Evolutionary conservation across 2,113 vertebrate species (phyloP).

Genomic region (Ophthalmolycus amberensis): DNA sequence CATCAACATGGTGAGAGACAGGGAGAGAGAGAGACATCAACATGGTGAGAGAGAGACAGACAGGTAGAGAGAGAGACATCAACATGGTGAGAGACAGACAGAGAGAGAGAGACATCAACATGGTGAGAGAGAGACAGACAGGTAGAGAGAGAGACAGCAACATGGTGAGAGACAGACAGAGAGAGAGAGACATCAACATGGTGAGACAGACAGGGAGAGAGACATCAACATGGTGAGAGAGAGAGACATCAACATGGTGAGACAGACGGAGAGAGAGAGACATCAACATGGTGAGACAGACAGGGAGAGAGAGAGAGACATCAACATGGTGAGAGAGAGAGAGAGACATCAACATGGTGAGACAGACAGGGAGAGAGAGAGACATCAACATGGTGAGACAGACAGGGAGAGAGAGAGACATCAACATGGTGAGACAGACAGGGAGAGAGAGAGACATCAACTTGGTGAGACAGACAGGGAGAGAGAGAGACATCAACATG

Average conservation of each 20-base stretch:
- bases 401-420: background rate
- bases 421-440: background rate
- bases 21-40: background rate
- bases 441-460: background rate
- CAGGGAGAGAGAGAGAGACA: conserved; percentile 48
- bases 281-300: background rate
- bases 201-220: background rate
- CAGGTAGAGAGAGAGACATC: background rate
- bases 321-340: conserved; percentile 84
- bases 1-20: too few species aligned
- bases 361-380: background rate
- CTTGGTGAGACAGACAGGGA: conserved; percentile 11
- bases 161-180: conserved; percentile 84
- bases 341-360: too few species aligned
- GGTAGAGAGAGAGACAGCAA: conserved; percentile 66
- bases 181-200: background rate
- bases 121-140: too few species aligned
- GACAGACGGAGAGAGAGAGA: background rate
- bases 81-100: background rate
- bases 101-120: too few species aligned
- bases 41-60: background rate
- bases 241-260: too few species aligned
- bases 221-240: background rate
- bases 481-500: background rate
- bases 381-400: too few species aligned